Evolutionary conservation across 2,113 vertebrate species (phyloP), one percentile per base, ranked within the genome.

Genomic region (Noturus placidus): DNA sequence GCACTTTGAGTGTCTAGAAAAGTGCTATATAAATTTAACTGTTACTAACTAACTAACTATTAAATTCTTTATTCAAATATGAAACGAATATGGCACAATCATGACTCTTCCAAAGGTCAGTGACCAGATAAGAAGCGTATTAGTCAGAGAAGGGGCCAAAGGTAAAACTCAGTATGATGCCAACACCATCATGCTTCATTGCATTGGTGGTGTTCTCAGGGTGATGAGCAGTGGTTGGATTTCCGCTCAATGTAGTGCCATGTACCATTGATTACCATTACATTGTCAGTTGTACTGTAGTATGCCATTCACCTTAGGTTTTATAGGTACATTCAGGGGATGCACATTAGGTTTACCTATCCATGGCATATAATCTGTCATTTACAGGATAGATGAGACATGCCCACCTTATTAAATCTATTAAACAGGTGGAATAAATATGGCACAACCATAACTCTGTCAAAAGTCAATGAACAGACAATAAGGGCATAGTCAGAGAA

Each of bases 331-430:
- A 81, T 33, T 84, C 3, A 72, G 22, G 33, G 46, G 82, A 87
- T 84, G 84, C 76, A 81, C 54, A 82, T 86, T 72, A 88, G n/a
- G 3, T 33, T 5, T 33, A 33, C 19, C 25, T 56, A 56, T 78
- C 33, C 19, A 54, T 56, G 70, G 17, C 76, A 15, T 61, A 35
- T 57, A 27, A 63, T 13, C 74, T 81, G 57, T 57, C 76, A 85
- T 84, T 76, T 82, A 84, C 42, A 82, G 70, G 56, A 78, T 57
- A 88, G 81, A 50, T 59, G 19, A 74, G 7, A 46, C 10, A 76
- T 27, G 11, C 14, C 72, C 22, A 2, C 72, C 72, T 27, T 46
- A 42, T 76, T 77, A 27, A n/a, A 7, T 77, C 25, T 25, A 46
- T 76, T 46, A 46, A 33, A 1, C 65, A 33, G 2, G 15, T 33